Conservation (phyloP, 1,140 invertebrate genomes). For the Zaprionus ornatus region DNA sequence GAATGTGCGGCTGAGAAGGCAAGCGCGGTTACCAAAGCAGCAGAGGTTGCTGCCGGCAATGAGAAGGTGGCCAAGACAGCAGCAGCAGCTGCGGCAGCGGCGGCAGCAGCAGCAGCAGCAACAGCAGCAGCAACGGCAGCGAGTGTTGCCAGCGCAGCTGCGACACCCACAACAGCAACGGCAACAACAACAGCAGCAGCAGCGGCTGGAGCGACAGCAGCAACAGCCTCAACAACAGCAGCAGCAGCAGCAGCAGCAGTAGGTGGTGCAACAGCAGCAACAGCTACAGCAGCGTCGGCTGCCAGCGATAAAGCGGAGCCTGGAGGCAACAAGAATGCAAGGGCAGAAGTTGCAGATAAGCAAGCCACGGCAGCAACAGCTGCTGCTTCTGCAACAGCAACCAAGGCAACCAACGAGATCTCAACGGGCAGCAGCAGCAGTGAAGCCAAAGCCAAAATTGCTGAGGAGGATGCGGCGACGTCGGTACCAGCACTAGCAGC, state of each 20-base stretch:
- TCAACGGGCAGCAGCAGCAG: background rate
- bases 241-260: constrained; percentile 32
- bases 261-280: constrained; percentile 17
- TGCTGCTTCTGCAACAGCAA: background rate
- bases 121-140: constrained; percentile 22
- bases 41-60: constrained; percentile 38
- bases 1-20: constrained; percentile 56
- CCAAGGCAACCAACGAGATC: constrained; percentile 16
- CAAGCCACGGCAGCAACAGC: background rate
- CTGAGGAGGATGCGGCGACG: constrained; percentile 33
- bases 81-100: constrained; percentile 14
- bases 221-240: constrained; percentile 6
- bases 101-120: constrained; percentile 33
- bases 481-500: constrained; percentile 17
- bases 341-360: background rate
- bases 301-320: background rate
- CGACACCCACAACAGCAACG: constrained; percentile 2
- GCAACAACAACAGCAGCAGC: constrained; percentile 26
- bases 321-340: background rate
- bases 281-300: constrained; percentile 20
- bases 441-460: constrained; percentile 30
- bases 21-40: constrained; percentile 47
- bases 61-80: constrained; percentile 27
- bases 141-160: background rate
- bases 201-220: constrained; percentile 34